phyloP scores from a whole-genome alignment of 2,113 vertebrate species.

The western clawed frog (Xenopus tropicalis) region UCB_Xtro_10.0 CM004450.2:62768001-62768500 shows the following conservation, averaged over 20 bases:
- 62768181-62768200: no score
- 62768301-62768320: background rate
- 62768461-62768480: background rate
- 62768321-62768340: background rate
- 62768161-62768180: no score
- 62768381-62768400: slow-evolving; percentile 24
- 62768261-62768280: background rate
- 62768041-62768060: no score
- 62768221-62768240: slow-evolving; percentile 28
- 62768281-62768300: slow-evolving; percentile 13
- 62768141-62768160: no score
- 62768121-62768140: no score
- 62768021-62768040: no score
- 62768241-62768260: background rate
- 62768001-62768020: no score
- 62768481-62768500: slow-evolving; percentile 42
- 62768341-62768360: slow-evolving; percentile 33
- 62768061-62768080: no score
- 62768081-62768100: no score
- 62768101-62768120: no score
- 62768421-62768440: slow-evolving; percentile 18
- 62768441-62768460: slow-evolving; percentile 44
- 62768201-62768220: background rate
- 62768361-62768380: slow-evolving; percentile 33
- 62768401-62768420: slow-evolving; percentile 42